phyloP scores from a whole-genome alignment of 1,140 invertebrate species.

The Heliconius hewitsoni region DNA sequence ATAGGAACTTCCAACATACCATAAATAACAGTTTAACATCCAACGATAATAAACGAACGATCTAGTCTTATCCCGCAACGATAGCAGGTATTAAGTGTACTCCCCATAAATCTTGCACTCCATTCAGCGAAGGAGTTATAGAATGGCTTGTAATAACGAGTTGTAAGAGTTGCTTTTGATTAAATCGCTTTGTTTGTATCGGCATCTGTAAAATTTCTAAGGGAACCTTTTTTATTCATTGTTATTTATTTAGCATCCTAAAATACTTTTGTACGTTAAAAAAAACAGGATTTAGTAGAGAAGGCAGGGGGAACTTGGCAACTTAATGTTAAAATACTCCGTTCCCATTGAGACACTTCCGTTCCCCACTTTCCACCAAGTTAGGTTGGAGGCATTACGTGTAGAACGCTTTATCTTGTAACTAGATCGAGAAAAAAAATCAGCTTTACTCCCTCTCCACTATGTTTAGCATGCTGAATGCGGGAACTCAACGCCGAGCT shows the following conservation, averaged over 20 bases:
- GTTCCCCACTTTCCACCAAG: no score
- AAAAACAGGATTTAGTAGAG: no score
- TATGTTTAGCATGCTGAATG: no score
- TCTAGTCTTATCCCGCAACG: constrained; percentile 28
- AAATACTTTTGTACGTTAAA: background rate
- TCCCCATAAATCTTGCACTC: constrained; percentile 43
- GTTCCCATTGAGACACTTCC: no score
- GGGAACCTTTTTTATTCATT: constrained; percentile 24
- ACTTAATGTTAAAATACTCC: no score
- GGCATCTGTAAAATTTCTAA: constrained; percentile 31
- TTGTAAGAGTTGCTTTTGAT: constrained; percentile 47
- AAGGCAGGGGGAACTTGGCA: no score
- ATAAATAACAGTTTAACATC: background rate
- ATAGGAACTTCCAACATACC: background rate
- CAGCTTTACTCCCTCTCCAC: no score
- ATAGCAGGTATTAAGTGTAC: constrained; percentile 37
- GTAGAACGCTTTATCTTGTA: no score
- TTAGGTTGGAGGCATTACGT: no score
- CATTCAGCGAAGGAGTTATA: constrained; percentile 41
- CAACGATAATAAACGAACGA: constrained; percentile 32
- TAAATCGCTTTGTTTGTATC: constrained; percentile 38
- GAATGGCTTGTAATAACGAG: constrained; percentile 44
- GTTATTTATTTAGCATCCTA: constrained; percentile 15
- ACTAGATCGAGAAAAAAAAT: no score
- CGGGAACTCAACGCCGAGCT: no score